phyloP scores from a whole-genome alignment of 2,888 invertebrate genomes.

The Xylophagus ater region DNA sequence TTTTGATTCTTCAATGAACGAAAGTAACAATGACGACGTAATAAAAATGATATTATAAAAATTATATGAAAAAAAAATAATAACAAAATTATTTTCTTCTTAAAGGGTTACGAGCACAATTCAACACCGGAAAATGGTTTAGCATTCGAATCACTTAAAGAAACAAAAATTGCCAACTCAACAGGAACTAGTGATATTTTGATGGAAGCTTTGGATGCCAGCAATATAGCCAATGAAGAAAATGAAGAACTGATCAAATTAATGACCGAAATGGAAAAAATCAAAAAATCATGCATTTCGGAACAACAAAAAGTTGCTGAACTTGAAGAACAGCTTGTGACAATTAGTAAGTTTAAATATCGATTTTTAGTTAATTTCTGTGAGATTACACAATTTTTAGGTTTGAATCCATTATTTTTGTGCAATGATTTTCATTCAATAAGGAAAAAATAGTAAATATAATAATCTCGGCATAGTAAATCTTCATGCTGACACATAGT shows the following conservation, averaged over 20 bases:
- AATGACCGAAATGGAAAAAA: conserved; percentile 59
- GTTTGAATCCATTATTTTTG: too few relatives aligned
- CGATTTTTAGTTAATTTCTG: neutral
- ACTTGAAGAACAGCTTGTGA: conserved; percentile 64
- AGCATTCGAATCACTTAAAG: conserved; percentile 22
- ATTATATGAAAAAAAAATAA: neutral
- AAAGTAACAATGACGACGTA: conserved; percentile 11
- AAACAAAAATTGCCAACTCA: conserved; percentile 31
- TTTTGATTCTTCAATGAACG: conserved; percentile 10
- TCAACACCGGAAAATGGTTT: conserved; percentile 26
- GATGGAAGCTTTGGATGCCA: conserved; percentile 18
- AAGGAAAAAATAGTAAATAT: too few relatives aligned
- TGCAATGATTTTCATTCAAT: too few relatives aligned
- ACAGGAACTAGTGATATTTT: conserved; percentile 27
- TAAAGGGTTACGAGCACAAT: conserved; percentile 23
- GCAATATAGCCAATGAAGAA: conserved; percentile 25
- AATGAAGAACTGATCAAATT: conserved; percentile 43
- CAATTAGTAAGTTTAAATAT: conserved; percentile 33
- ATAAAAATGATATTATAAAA: neutral
- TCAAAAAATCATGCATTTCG: conserved; percentile 53
- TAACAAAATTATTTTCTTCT: neutral
- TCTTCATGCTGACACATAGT: too few relatives aligned
- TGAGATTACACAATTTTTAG: too few relatives aligned
- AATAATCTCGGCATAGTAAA: too few relatives aligned
- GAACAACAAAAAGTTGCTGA: conserved; percentile 64